These are phyloP conservation scores for Zophobas atratus DNA, from an alignment of 1,140 invertebrate species.

Conservation along the genomic window DNA sequence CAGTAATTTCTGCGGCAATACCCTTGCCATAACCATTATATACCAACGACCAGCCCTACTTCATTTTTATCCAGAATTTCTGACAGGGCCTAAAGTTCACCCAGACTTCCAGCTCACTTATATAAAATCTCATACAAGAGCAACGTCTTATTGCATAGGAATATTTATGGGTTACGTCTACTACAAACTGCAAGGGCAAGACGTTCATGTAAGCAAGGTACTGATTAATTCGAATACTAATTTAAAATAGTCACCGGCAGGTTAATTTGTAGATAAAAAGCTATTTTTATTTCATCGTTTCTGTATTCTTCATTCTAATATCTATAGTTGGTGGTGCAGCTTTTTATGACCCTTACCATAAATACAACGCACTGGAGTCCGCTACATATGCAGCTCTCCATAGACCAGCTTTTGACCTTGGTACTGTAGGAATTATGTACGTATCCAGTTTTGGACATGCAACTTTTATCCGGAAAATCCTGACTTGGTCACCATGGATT, in stretches of 20 bases:
- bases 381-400: conserved; percentile 74
- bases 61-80: conserved; percentile 71
- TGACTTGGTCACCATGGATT: conserved; percentile 76
- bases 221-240: conserved; percentile 40
- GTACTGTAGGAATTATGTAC: conserved; percentile 71
- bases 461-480: conserved; percentile 57
- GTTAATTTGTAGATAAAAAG: conserved; percentile 65
- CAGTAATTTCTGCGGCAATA: conserved; percentile 61
- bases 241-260: not conserved
- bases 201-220: conserved; percentile 67
- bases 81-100: conserved; percentile 68
- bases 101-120: conserved; percentile 70
- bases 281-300: conserved; percentile 56
- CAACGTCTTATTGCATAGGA: conserved; percentile 71
- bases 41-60: conserved; percentile 69
- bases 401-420: conserved; percentile 72
- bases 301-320: conserved; percentile 64
- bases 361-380: conserved; percentile 68
- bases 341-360: conserved; percentile 68
- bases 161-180: conserved; percentile 71
- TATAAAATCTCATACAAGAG: conserved; percentile 72
- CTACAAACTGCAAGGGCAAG: conserved; percentile 63
- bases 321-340: conserved; percentile 66
- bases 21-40: conserved; percentile 69
- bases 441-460: conserved; percentile 64